Conservation (phyloP, 1,140 invertebrate genomes). For the Euborellia annulipes region DNA sequence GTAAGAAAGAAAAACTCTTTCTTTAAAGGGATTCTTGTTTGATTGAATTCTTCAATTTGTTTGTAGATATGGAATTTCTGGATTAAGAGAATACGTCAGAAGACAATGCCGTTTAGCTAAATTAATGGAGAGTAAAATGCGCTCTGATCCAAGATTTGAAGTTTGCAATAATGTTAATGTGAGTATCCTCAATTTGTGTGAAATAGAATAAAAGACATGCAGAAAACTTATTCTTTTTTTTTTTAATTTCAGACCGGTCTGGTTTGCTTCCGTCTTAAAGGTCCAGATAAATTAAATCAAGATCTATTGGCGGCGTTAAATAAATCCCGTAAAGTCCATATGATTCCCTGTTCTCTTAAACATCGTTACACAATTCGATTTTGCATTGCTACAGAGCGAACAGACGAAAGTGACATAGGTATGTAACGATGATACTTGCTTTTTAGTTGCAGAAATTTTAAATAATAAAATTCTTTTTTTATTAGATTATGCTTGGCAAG, state of each 20-base stretch:
- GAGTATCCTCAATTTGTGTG: slow-evolving; percentile 9
- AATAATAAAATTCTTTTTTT: slow-evolving; percentile 7
- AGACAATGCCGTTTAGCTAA: slow-evolving; percentile 79
- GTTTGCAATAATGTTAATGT: slow-evolving; percentile 64
- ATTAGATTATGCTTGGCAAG: slow-evolving; percentile 49
- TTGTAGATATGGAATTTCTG: slow-evolving; percentile 62
- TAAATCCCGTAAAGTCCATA: slow-evolving; percentile 72
- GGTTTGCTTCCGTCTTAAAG: slow-evolving; percentile 51
- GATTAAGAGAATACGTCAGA: slow-evolving; percentile 67
- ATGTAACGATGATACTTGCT: slow-evolving; percentile 11
- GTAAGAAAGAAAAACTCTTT: too few relatives aligned
- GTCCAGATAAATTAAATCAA: slow-evolving; percentile 60
- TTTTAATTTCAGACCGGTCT: slow-evolving; percentile 31
- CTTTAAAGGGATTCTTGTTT: slow-evolving; percentile 11
- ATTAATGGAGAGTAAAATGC: slow-evolving; percentile 61
- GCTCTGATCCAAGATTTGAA: slow-evolving; percentile 64
- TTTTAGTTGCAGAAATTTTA: slow-evolving; percentile 1
- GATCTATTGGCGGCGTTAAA: slow-evolving; percentile 71
- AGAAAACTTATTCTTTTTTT: neutral
- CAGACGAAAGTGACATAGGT: slow-evolving; percentile 55
- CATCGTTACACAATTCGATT: slow-evolving; percentile 61
- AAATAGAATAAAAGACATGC: neutral
- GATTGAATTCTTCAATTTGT: slow-evolving; percentile 30
- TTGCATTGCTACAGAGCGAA: slow-evolving; percentile 67
- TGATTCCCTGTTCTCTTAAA: slow-evolving; percentile 72